Evolutionary conservation across 2,888 invertebrate genomes (phyloP).

Genomic region (Hirtodrosophila alboralis): DNA sequence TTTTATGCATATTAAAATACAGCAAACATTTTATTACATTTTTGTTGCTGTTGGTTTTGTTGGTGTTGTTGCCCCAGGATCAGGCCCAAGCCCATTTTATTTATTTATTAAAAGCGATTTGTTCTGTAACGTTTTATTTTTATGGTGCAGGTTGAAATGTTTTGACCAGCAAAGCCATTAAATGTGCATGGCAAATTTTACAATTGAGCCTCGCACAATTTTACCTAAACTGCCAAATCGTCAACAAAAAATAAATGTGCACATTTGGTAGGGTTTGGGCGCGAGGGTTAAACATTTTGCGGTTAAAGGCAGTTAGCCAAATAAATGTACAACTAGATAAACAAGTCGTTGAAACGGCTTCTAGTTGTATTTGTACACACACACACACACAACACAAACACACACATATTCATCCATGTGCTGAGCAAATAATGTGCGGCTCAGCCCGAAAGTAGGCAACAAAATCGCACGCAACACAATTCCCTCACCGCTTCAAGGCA

Average conservation of each 20-base stretch:
- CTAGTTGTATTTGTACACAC: constrained; percentile 36
- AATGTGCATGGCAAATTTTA: constrained; percentile 62
- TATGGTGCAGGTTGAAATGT: constrained; percentile 53
- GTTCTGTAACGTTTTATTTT: constrained; percentile 38
- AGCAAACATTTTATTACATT: constrained; percentile 27
- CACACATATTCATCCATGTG: constrained; percentile 8
- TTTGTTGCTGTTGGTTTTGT: constrained; percentile 21
- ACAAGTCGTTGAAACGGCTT: constrained; percentile 66
- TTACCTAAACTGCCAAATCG: constrained; percentile 56
- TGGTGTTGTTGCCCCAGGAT: constrained; percentile 6
- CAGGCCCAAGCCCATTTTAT: constrained; percentile 22
- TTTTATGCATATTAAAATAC: constrained; percentile 48
- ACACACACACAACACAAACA: constrained; percentile 12
- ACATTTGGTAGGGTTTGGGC: constrained; percentile 5
- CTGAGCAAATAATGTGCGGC: constrained; percentile 46
- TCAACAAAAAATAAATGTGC: constrained; percentile 35
- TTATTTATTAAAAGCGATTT: constrained; percentile 59
- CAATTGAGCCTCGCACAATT: constrained; percentile 68
- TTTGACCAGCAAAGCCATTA: constrained; percentile 57
- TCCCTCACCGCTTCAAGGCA: background rate
- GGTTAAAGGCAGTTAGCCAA: constrained; percentile 76
- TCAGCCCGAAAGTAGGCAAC: constrained; percentile 57
- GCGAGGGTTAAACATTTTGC: constrained; percentile 52
- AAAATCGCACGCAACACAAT: constrained; percentile 34
- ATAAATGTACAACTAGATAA: constrained; percentile 76